A percentile compares a stretch with the other conserved stretches of the same genome.
These are phyloP conservation scores for Scaptomyza reducta DNA, from an alignment of 2,888 invertebrate species.

Conservation along the genomic window DNA sequence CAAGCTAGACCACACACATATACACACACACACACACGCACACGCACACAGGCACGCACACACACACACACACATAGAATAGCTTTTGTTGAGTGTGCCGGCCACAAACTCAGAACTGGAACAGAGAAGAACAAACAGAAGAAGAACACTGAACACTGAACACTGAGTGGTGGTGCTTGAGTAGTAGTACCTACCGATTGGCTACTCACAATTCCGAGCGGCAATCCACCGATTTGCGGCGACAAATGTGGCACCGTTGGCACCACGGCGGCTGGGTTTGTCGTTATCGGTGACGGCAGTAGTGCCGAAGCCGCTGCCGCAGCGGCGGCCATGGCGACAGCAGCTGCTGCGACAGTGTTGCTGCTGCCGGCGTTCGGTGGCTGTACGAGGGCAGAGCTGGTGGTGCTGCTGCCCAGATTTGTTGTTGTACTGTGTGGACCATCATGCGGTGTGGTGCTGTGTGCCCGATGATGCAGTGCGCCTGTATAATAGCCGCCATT, in stretches of 20 bases:
- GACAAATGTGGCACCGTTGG: constrained; percentile 83
- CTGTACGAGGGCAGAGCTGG: constrained; percentile 71
- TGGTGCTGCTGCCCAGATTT: constrained; percentile 69
- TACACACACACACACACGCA: constrained; percentile 25
- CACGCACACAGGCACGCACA: constrained; percentile 32
- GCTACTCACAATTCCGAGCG: constrained; percentile 85
- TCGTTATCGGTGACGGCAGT: constrained; percentile 50
- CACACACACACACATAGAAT: constrained; percentile 36
- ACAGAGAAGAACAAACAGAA: constrained; percentile 46
- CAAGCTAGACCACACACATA: constrained; percentile 51
- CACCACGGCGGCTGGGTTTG: constrained; percentile 74
- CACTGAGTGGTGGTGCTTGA: constrained; percentile 22
- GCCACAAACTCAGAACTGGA: constrained; percentile 26
- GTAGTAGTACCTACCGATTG: constrained; percentile 85
- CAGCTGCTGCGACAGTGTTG: constrained; percentile 57
- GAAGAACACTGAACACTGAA: constrained; percentile 45
- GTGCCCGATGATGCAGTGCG: constrained; percentile 91
- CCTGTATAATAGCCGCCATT: constrained; percentile 90
- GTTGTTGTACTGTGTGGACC: constrained; percentile 82
- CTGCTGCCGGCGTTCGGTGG: constrained; percentile 52
- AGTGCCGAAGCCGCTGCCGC: constrained; percentile 61
- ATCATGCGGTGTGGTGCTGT: constrained; percentile 93
- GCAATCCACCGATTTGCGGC: constrained; percentile 85
- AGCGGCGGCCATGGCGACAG: constrained; percentile 63
- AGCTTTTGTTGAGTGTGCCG: constrained; percentile 33